Percentiles rank a stretch among this genome's conserved stretches.
Evolutionary conservation across 2,113 vertebrate species (phyloP).

Genomic region (Neolamprologus kungweensis): DNA sequence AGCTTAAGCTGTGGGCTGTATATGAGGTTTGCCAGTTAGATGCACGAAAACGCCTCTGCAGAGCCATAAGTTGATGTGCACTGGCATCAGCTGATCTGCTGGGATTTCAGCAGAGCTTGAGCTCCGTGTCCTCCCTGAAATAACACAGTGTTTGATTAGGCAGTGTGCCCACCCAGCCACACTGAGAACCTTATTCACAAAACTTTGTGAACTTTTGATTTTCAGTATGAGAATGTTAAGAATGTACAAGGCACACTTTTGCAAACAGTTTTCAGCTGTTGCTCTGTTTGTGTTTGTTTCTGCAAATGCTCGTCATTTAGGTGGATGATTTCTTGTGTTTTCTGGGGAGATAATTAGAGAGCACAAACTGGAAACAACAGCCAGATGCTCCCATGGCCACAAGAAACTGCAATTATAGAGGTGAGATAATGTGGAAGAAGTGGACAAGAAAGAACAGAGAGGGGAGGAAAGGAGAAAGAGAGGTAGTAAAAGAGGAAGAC

Average conservation of each 20-base stretch:
- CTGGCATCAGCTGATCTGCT: neutral
- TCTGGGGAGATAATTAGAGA: slow-evolving; percentile 17
- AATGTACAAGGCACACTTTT: neutral
- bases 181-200: neutral
- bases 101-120: neutral
- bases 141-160: neutral
- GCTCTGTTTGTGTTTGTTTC: neutral
- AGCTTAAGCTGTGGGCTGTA: neutral
- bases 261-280: neutral
- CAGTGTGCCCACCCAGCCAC: neutral
- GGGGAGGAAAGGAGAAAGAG: neutral
- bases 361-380: slow-evolving; percentile 26
- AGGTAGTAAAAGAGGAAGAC: neutral
- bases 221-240: neutral
- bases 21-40: neutral
- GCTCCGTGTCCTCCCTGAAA: neutral
- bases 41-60: neutral
- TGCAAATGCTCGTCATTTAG: neutral
- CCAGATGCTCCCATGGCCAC: neutral
- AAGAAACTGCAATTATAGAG: neutral
- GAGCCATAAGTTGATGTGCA: neutral
- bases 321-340: neutral
- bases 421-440: neutral
- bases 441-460: neutral
- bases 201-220: neutral